A percentile compares a stretch with the other conserved stretches of the same genome.
phyloP scores from a whole-genome alignment of 2,888 invertebrate species.

The Petrophora chlorosata region DNA sequence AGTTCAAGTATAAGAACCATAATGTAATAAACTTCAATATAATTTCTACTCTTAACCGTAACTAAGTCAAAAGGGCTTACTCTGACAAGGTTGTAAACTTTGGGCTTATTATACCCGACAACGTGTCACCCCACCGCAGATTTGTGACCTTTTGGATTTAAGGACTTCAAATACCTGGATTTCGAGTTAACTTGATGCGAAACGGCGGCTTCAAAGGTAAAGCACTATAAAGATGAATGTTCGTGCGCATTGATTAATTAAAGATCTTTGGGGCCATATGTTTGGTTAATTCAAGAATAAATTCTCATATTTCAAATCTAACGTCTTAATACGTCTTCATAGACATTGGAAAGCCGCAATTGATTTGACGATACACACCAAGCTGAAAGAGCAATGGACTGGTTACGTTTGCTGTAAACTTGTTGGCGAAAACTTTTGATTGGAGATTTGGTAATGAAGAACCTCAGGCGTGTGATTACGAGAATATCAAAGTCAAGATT shows the following conservation, averaged over 20 bases:
- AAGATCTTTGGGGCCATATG: not conserved
- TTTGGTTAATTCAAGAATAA: not conserved
- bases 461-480: too few relatives aligned
- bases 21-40: not conserved
- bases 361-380: too few relatives aligned
- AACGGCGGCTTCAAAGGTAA: conserved; percentile 8
- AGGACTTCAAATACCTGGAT: conserved; percentile 10
- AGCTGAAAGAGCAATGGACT: too few relatives aligned
- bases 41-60: not conserved
- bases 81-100: not conserved
- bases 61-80: not conserved
- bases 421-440: too few relatives aligned
- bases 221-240: conserved; percentile 13
- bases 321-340: too few relatives aligned
- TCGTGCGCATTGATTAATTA: conserved; percentile 7
- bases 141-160: conserved; percentile 8
- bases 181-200: conserved; percentile 7
- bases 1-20: too few relatives aligned
- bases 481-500: too few relatives aligned
- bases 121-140: conserved; percentile 3
- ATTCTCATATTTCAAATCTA: not conserved
- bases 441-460: too few relatives aligned
- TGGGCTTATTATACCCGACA: conserved; percentile 2
- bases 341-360: too few relatives aligned
- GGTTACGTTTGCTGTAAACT: too few relatives aligned